Evolutionary conservation across 92 coral and sea anemone species (phyloP).

Genomic region (Micromussa lordhowensis): DNA sequence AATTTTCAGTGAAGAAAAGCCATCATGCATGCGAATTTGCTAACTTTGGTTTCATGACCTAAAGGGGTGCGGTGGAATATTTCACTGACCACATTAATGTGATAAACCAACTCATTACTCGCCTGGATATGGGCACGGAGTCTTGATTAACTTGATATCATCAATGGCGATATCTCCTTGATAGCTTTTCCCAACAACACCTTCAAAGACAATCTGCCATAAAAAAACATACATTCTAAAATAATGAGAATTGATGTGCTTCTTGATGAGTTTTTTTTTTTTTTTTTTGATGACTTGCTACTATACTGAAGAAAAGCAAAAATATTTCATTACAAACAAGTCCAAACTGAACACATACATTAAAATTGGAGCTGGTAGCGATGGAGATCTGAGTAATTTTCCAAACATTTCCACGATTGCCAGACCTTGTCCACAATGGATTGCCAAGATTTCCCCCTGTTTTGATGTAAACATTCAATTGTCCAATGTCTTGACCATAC

Average conservation of each 20-base stretch:
- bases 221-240: background rate
- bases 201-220: constrained; percentile 81
- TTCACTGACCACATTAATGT: background rate
- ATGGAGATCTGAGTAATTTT: constrained; percentile 78
- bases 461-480: constrained; percentile 69
- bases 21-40: background rate
- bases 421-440: constrained; percentile 74
- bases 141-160: constrained; percentile 72
- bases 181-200: constrained; percentile 77
- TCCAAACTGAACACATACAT: constrained; percentile 46
- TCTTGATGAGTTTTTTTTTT: too few species aligned
- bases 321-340: background rate
- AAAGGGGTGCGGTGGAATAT: background rate
- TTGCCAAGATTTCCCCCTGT: constrained; percentile 19
- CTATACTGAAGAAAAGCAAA: too few species aligned
- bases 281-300: too few species aligned
- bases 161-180: constrained; percentile 90
- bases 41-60: background rate
- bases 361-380: constrained; percentile 56
- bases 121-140: constrained; percentile 89
- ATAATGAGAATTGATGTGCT: background rate
- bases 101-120: background rate
- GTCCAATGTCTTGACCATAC: constrained; percentile 83
- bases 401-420: constrained; percentile 86
- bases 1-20: background rate